Percentiles rank a stretch among this genome's conserved stretches.
phyloP scores from a whole-genome alignment of 2,113 vertebrate species.

The Heliornis fulica region DNA sequence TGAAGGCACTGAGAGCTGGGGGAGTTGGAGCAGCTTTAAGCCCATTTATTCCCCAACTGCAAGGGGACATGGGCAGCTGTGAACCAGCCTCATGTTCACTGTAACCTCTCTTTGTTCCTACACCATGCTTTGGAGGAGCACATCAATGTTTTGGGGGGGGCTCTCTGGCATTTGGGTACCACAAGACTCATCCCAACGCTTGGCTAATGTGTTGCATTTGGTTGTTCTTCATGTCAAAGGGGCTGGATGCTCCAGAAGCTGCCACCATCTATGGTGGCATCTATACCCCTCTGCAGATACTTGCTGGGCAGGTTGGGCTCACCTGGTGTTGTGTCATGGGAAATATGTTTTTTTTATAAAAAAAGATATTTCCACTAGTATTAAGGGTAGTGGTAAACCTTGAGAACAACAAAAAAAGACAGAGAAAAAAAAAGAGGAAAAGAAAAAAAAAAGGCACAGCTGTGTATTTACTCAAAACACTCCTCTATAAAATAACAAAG shows the following conservation, averaged over 20 bases:
- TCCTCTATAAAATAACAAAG: conserved; percentile 3
- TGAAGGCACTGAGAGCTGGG: background rate
- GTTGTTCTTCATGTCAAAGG: background rate
- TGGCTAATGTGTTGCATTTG: fast-evolving
- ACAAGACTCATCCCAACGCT: background rate
- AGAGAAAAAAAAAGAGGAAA: background rate
- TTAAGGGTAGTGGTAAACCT: background rate
- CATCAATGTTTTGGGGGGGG: fast-evolving
- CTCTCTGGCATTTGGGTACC: background rate
- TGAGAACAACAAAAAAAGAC: background rate
- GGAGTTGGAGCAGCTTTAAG: background rate
- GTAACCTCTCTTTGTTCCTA: background rate
- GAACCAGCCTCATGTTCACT: fast-evolving
- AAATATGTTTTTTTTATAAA: background rate
- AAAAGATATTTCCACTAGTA: background rate
- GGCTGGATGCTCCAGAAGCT: background rate
- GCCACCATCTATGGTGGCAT: background rate
- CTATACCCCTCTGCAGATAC: background rate
- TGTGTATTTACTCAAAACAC: conserved; percentile 37
- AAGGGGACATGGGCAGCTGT: background rate
- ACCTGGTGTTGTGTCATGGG: background rate
- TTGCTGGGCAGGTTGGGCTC: background rate
- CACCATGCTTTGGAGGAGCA: background rate
- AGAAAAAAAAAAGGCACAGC: background rate
- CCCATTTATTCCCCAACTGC: background rate